Evolutionary conservation across 2,888 invertebrate species (phyloP).

Genomic region (Xylophagus ater): DNA sequence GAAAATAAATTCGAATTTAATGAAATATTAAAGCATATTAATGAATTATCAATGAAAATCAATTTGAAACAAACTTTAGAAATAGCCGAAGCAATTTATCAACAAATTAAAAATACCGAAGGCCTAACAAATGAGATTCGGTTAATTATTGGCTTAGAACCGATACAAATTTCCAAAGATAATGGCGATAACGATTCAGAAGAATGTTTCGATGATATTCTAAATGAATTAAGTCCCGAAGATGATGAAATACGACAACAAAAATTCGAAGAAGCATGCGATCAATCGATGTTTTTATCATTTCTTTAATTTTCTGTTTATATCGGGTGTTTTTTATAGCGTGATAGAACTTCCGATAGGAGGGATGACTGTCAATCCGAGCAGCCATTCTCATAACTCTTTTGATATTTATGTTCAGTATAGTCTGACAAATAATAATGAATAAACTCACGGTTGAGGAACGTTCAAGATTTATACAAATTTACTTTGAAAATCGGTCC

Average conservation of each 20-base stretch:
- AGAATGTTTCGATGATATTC: slow-evolving; percentile 28
- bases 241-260: slow-evolving; percentile 32
- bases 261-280: slow-evolving; percentile 37
- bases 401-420: too few relatives aligned
- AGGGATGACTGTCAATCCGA: too few relatives aligned
- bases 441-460: too few relatives aligned
- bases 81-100: slow-evolving; percentile 84
- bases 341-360: too few relatives aligned
- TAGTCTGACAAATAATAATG: too few relatives aligned
- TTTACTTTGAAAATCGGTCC: too few relatives aligned
- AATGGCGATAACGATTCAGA: slow-evolving; percentile 26
- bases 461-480: too few relatives aligned
- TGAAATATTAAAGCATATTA: slow-evolving; percentile 93
- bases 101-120: slow-evolving; percentile 65
- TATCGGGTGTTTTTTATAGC: too few relatives aligned
- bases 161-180: slow-evolving; percentile 28
- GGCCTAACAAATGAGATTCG: slow-evolving; percentile 62
- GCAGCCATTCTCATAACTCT: too few relatives aligned
- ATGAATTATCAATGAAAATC: slow-evolving; percentile 81
- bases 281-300: slow-evolving; percentile 32
- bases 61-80: slow-evolving; percentile 71
- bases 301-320: too few relatives aligned
- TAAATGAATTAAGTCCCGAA: slow-evolving; percentile 28
- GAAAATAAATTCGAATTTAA: slow-evolving; percentile 88
- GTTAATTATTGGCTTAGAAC: slow-evolving; percentile 55